Evolutionary conservation across 1,140 invertebrate species (phyloP).

Genomic region (Micrasema minimum): DNA sequence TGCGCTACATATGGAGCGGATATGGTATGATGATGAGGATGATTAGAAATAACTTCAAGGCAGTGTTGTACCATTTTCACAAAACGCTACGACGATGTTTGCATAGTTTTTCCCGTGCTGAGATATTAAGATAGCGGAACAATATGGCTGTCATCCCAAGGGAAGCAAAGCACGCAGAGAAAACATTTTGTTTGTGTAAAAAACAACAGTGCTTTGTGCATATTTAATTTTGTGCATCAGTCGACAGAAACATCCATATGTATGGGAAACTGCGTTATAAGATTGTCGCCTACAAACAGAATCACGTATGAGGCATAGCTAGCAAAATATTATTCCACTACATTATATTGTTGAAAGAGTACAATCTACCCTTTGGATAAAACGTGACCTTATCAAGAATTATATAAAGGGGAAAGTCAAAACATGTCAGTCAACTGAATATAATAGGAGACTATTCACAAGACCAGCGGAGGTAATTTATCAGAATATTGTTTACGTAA

Average conservation of each 20-base stretch:
- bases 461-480: not conserved
- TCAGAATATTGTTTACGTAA: not conserved
- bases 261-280: constrained; percentile 31
- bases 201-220: constrained; percentile 4
- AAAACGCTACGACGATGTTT: no score
- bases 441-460: not conserved
- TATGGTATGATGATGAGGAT: no score
- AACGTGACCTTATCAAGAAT: constrained; percentile 12
- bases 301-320: constrained; percentile 23
- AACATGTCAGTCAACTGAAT: constrained; percentile 12
- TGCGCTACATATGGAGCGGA: no score
- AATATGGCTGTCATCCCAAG: no score
- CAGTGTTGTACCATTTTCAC: no score
- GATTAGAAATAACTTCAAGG: no score
- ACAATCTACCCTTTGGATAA: not conserved
- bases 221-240: constrained; percentile 24
- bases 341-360: not conserved
- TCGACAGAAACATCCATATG: constrained; percentile 21
- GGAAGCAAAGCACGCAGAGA: no score
- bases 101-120: no score
- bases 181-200: not conserved
- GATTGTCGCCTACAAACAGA: constrained; percentile 32
- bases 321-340: not conserved
- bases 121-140: no score
- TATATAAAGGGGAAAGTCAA: constrained; percentile 9